Base-by-base conservation (phyloP, 35 echinoderm and acorn worm genomes). In the Anneissia japonica region DNA sequence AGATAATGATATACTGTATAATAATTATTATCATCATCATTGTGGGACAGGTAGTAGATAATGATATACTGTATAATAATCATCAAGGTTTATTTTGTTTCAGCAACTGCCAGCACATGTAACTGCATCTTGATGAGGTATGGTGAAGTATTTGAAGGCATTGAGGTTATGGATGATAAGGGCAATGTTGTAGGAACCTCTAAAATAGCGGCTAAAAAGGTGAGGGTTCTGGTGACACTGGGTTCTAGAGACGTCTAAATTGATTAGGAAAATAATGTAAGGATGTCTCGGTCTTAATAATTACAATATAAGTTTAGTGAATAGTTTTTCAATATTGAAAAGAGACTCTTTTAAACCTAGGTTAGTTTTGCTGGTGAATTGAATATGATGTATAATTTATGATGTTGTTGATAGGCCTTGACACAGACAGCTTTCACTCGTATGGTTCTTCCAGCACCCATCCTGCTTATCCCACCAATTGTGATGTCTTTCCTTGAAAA, bases 201-300 rank as follows among this genome's bases (percentile, higher is more conserved):
- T n/a, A 94, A 91, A 72, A 86, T 99, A 74, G 92, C 96, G 41
- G 96, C 96, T 19, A 94, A 94, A 92, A 91, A 84, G 83, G 96
- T 99, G 35, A 89, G 91, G 29, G n/a, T n/a, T n/a, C n/a, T n/a
- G n/a, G n/a, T n/a, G n/a, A n/a, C n/a, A n/a, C n/a, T n/a, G n/a
- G n/a, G n/a, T n/a, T n/a, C n/a, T n/a, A n/a, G n/a, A n/a, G n/a
- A n/a, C n/a, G n/a, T n/a, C n/a, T n/a, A n/a, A n/a, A n/a, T n/a
- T n/a, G n/a, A n/a, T n/a, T n/a, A n/a, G n/a, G n/a, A n/a, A n/a
- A n/a, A n/a, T n/a, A n/a, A n/a, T n/a, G n/a, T n/a, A n/a, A n/a
- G n/a, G n/a, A n/a, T n/a, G n/a, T n/a, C n/a, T n/a, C n/a, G n/a
- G n/a, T n/a, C n/a, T n/a, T n/a, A n/a, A n/a, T n/a, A n/a, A n/a